These are phyloP conservation scores for Moxostoma hubbsi DNA, from an alignment of 2,797 vertebrate genomes.

Conservation along the genomic window DNA sequence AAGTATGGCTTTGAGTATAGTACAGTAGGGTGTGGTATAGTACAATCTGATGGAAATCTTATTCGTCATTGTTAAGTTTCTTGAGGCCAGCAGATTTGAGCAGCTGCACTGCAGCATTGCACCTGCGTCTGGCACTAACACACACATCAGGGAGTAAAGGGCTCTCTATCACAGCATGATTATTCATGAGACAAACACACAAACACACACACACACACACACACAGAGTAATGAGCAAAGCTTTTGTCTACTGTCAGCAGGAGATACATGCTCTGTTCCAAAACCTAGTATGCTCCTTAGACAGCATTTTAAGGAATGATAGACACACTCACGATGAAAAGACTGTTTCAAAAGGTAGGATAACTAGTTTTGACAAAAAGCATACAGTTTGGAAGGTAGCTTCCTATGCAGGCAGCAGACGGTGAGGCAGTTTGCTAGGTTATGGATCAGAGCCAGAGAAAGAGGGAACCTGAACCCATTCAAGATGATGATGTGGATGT, in stretches of 20 bases:
- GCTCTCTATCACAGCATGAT: conserved; percentile 17
- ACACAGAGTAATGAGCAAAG: background rate
- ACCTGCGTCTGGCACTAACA: conserved; percentile 33
- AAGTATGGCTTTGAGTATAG: too few species aligned
- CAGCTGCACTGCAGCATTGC: conserved; percentile 42
- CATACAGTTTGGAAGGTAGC: too few species aligned
- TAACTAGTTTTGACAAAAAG: too few species aligned
- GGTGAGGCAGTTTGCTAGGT: too few species aligned
- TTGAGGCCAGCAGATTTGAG: conserved; percentile 24
- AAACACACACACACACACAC: background rate
- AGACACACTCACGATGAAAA: background rate
- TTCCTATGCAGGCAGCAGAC: too few species aligned
- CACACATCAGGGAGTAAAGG: conserved; percentile 26
- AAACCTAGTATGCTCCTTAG: too few species aligned
- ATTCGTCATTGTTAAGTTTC: conserved; percentile 7
- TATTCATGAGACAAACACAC: conserved; percentile 33
- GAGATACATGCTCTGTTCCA: background rate
- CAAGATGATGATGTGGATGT: background rate
- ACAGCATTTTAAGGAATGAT: too few species aligned
- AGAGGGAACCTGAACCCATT: background rate
- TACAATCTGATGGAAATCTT: background rate
- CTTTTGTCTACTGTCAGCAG: conserved; percentile 14
- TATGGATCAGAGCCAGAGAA: too few species aligned
- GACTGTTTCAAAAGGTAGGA: background rate
- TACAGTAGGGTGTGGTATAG: background rate